Base-by-base conservation (phyloP, 2,888 invertebrate genomes). In the Globia sparganii region DNA sequence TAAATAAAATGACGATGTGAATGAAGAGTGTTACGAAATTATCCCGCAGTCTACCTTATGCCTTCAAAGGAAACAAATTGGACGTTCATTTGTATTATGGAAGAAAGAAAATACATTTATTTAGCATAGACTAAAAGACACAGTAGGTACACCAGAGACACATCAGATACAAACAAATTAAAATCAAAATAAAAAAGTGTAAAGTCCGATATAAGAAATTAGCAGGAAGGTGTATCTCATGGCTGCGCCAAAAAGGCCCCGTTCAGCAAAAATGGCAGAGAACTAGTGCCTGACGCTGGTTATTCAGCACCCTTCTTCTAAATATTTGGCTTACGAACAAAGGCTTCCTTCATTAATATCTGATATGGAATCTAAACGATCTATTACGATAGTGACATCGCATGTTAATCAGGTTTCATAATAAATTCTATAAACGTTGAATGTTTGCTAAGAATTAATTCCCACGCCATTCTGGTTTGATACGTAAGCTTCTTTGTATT, bases 351-450 rank as follows among this genome's bases (percentile, higher is more conserved):
- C 21, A 80, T 76, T 68, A 68, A 40, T 53, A 53, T 40, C 61
- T 70, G 53, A 70, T 46, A 58, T 67, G n/a, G 43, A 75, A 82
- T 77, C 70, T 75, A 77, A 79, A 67, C 70, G 43, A 28, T 69
- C 53, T 65, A 77, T 80, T 80, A 81, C 64, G 66, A 67, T 58
- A 73, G 64, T 73, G 81, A 73, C 78, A 78, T 81, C 61, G 73
- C 77, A 68, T 65, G 78, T 77, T 81, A 85, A 85, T 85, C 77
- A 81, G 76, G 74, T 85, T 86, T 79, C 77, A 70, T 86, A 80
- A 78, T 75, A 53, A 75, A 67, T 68, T 43, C 49, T 78, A 67
- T 66, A 76, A 76, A 70, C 58, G 64, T 53, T 61, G n/a, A n/a
- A n/a, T n/a, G 71, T 86, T 77, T 80, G 53, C 62, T 72, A 62